Evolutionary conservation across 1,140 invertebrate genomes (phyloP), one percentile per base, ranked within the genome.

Genomic region (Rhyacophila brunnea): DNA sequence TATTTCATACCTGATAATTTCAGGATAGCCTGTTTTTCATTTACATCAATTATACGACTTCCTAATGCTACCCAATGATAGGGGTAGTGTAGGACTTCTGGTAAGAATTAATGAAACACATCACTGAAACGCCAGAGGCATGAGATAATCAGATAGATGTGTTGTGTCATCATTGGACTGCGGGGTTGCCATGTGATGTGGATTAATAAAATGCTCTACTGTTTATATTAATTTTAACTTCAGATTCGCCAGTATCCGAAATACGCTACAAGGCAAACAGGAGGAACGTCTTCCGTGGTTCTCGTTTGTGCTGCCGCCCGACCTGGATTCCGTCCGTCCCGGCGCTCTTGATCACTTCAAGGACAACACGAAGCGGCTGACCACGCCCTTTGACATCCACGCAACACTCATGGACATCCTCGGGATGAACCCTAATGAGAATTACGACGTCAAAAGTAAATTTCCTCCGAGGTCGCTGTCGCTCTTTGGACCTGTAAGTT

Each of bases 211-310:
- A n/a, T 35, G 34, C 6, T 35, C n/a, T n/a, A 35, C n/a, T 35
- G 34, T 7, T 35, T 6, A 7, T 35, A 35, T 35, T 67, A 69
- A 28, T 28, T 28, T 9, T 3, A 28, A 28, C 9, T 74, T 15
- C 59, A 89, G 90, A 67, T 94, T 93, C 74, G 84, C 89, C 0
- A 80, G 86, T 44, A 86, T 95, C 6, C 83, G 93, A 1, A 85
- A 90, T 64, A 94, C 92, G 0, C 76, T 93, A 7, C 92, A 95
- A 73, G 93, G 92, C 0, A 93, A 94, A 74, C 83, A 92, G 60
- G 93, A 96, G 70, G 93, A 96, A 68, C 81, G 93, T 5, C 66
- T 95, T 20, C 93, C 93, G 0, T 88, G 93, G 62, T 92, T 96
- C 71, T 86, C 87, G 0, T 85, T 95, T 49, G 75, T 83, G 0